Evolutionary conservation across 1,140 invertebrate species (phyloP).

Genomic region (Diorhabda elongata): DNA sequence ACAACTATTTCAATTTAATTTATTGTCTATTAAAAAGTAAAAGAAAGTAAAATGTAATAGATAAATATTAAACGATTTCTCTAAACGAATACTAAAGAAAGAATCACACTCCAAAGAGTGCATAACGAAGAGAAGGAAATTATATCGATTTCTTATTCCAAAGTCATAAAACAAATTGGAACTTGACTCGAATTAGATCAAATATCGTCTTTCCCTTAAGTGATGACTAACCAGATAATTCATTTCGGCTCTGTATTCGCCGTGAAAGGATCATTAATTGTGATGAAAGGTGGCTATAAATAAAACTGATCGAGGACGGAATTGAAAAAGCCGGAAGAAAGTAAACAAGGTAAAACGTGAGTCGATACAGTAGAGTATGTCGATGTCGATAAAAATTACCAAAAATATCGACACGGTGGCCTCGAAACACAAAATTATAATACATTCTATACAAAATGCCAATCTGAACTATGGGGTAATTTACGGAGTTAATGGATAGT

Average conservation of each 20-base stretch:
- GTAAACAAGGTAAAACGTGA: slow-evolving; percentile 2
- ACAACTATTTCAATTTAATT: too few relatives aligned
- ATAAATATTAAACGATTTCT: not conserved
- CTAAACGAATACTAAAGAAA: not conserved
- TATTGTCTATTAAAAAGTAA: not conserved
- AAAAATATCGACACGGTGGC: not conserved
- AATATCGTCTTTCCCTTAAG: slow-evolving; percentile 2
- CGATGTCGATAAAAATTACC: slow-evolving; percentile 2
- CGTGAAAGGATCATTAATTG: slow-evolving; percentile 1
- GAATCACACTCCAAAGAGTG: not conserved
- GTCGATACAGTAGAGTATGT: not conserved
- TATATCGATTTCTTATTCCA: not conserved
- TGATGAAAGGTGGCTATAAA: slow-evolving; percentile 2
- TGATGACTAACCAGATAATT: slow-evolving; percentile 2
- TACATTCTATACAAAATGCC: not conserved
- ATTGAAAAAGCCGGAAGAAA: slow-evolving; percentile 2
- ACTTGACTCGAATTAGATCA: slow-evolving; percentile 2
- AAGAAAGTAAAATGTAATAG: not conserved
- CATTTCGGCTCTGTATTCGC: not conserved
- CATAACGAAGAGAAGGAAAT: not conserved
- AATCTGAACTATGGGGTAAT: not conserved
- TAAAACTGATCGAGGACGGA: not conserved
- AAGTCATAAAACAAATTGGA: slow-evolving; percentile 2
- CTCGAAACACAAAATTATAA: slow-evolving; percentile 3
- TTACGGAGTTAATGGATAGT: slow-evolving; percentile 2